A percentile compares a stretch with the other conserved stretches of the same genome.
Conservation (phyloP, 2,888 invertebrate genomes). For the Empis livida region DNA sequence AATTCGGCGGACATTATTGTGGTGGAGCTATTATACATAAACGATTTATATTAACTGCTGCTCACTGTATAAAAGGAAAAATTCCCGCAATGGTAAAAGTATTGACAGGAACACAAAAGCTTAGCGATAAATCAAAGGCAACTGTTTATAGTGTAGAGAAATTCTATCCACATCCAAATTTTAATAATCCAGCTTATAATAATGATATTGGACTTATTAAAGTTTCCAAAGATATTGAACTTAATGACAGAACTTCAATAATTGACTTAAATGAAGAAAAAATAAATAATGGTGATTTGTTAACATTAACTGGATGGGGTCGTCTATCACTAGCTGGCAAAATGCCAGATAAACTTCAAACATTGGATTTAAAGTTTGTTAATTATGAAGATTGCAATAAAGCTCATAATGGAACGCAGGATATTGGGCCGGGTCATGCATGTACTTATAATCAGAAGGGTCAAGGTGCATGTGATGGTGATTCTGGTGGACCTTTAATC, state of each 20-base stretch:
- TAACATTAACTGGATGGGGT: conserved; percentile 51
- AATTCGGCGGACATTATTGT: conserved; percentile 24
- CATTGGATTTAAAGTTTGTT: conserved; percentile 42
- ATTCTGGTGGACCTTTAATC: conserved; percentile 29
- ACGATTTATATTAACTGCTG: conserved; percentile 29
- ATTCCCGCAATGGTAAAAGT: conserved; percentile 21
- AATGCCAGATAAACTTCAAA: conserved; percentile 43
- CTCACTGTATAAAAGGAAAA: conserved; percentile 28
- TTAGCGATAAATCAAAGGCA: conserved; percentile 19
- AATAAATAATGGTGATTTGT: conserved; percentile 35
- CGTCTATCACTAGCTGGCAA: conserved; percentile 38
- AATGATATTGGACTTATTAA: conserved; percentile 59
- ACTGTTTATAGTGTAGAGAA: conserved; percentile 20
- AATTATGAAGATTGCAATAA: conserved; percentile 41
- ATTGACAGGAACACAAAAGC: conserved; percentile 22
- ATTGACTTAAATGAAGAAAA: conserved; percentile 36
- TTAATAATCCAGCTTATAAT: conserved; percentile 22
- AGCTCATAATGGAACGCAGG: conserved; percentile 37
- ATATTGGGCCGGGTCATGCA: conserved; percentile 43
- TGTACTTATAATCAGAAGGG: conserved; percentile 45
- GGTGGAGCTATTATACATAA: conserved; percentile 30
- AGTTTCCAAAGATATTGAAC: conserved; percentile 41
- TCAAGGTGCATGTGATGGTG: conserved; percentile 38
- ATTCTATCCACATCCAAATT: conserved; percentile 24
- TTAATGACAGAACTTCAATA: conserved; percentile 40